Conservation (phyloP, 2,113 vertebrate genomes). For the Centrocercus urophasianus region DNA sequence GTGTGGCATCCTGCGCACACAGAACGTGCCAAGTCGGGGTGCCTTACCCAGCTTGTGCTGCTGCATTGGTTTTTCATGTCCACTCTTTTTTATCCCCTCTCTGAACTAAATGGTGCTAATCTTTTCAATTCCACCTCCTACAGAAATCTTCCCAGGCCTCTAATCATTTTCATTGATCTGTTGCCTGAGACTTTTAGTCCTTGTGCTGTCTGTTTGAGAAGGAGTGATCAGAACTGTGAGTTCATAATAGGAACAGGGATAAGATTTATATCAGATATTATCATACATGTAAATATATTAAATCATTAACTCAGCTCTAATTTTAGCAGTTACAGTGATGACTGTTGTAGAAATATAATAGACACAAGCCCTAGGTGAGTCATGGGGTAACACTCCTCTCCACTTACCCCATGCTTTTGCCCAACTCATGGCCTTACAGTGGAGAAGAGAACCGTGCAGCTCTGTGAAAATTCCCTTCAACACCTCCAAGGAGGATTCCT, state of each 20-base stretch:
- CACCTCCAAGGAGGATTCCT: background rate
- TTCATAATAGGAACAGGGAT: background rate
- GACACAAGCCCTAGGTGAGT: background rate
- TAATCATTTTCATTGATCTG: constrained; percentile 67
- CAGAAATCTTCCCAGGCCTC: constrained; percentile 63
- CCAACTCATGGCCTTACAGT: background rate
- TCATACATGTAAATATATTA: constrained; percentile 18
- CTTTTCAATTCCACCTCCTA: constrained; percentile 62
- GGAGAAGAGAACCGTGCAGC: accelerated
- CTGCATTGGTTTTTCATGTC: constrained; percentile 11
- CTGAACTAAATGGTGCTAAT: constrained; percentile 42
- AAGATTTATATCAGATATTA: constrained; percentile 10
- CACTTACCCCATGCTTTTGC: background rate
- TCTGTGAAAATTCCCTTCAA: background rate
- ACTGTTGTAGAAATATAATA: background rate
- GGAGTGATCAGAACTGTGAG: constrained; percentile 7
- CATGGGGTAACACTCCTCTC: background rate
- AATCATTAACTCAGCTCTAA: constrained; percentile 11
- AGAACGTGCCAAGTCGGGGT: background rate
- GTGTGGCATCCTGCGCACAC: background rate
- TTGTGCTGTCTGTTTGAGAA: background rate
- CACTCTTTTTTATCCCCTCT: constrained; percentile 42
- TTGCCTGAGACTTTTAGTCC: constrained; percentile 27
- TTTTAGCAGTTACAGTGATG: constrained; percentile 25
- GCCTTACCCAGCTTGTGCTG: background rate